Evolutionary conservation across 2,888 invertebrate genomes (phyloP).

Genomic region (Syrista parreyssii): DNA sequence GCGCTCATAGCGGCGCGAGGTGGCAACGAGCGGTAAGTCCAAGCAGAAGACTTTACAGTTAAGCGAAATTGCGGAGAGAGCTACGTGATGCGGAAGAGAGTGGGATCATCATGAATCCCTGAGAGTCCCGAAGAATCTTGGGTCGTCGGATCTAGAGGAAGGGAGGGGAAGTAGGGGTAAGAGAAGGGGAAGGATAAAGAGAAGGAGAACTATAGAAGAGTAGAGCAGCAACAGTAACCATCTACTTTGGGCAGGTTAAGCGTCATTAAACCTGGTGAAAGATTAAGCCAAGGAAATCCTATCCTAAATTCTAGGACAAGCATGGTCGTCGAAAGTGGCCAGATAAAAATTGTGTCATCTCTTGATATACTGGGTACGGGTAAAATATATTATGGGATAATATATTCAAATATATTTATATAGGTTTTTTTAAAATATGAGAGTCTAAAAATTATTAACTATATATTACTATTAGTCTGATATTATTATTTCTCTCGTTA

Average conservation of each 20-base stretch:
- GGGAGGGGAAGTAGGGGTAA: conserved; percentile 13
- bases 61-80: conserved; percentile 33
- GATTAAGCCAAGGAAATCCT: neutral
- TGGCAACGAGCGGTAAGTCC: conserved; percentile 15
- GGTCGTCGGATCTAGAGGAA: conserved; percentile 2
- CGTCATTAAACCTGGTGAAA: neutral
- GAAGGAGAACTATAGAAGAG: conserved; percentile 21
- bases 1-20: conserved; percentile 10
- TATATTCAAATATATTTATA: neutral
- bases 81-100: conserved; percentile 22
- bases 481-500: neutral
- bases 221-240: conserved; percentile 22
- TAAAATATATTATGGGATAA: neutral
- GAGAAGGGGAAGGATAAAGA: conserved; percentile 15
- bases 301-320: neutral
- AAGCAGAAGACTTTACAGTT: conserved; percentile 46
- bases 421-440: too few relatives aligned
- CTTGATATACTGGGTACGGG: neutral
- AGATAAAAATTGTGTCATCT: neutral
- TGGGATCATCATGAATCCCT: conserved; percentile 7
- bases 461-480: neutral
- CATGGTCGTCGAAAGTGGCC: neutral
- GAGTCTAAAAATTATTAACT: too few relatives aligned
- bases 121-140: conserved; percentile 19
- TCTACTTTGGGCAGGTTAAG: neutral